Conservation (phyloP, 2,888 invertebrate species). For the Brachylomia viminalis region DNA sequence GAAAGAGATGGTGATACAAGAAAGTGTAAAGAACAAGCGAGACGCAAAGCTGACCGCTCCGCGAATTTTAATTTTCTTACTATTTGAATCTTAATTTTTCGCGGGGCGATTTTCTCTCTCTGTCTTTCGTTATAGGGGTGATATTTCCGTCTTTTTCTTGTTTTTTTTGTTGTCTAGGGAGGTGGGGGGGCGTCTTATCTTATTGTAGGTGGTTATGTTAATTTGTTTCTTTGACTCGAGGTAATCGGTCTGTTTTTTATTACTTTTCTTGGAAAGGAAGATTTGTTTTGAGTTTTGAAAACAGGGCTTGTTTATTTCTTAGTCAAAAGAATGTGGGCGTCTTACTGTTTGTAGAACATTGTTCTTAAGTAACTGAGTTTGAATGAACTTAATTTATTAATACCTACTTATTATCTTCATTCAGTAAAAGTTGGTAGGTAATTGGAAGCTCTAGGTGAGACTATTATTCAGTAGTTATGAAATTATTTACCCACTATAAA, state of each 20-base stretch:
- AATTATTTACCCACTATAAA: conserved; percentile 2
- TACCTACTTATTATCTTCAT: neutral
- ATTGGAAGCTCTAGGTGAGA: neutral
- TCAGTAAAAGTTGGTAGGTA: neutral
- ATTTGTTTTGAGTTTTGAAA: conserved; percentile 48
- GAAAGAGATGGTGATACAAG: conserved; percentile 67
- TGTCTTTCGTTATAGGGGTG: conserved; percentile 66
- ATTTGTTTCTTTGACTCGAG: conserved; percentile 76
- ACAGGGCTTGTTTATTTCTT: conserved; percentile 45
- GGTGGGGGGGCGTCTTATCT: conserved; percentile 69
- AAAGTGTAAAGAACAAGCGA: conserved; percentile 66
- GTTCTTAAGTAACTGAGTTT: neutral
- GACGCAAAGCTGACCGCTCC: conserved; percentile 84
- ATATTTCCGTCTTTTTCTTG: conserved; percentile 77
- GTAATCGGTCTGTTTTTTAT: conserved; percentile 71
- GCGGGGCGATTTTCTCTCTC: conserved; percentile 80
- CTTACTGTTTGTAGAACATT: conserved; percentile 9
- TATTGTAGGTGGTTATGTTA: conserved; percentile 74
- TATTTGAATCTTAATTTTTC: conserved; percentile 91
- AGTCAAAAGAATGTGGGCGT: neutral
- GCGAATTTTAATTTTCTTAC: conserved; percentile 91
- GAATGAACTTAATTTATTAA: neutral
- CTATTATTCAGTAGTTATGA: neutral
- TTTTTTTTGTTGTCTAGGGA: conserved; percentile 76
- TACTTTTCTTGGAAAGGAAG: conserved; percentile 59